Evolutionary conservation across 2,797 vertebrate genomes (phyloP).

Genomic region (Poeciliopsis presidionis): DNA sequence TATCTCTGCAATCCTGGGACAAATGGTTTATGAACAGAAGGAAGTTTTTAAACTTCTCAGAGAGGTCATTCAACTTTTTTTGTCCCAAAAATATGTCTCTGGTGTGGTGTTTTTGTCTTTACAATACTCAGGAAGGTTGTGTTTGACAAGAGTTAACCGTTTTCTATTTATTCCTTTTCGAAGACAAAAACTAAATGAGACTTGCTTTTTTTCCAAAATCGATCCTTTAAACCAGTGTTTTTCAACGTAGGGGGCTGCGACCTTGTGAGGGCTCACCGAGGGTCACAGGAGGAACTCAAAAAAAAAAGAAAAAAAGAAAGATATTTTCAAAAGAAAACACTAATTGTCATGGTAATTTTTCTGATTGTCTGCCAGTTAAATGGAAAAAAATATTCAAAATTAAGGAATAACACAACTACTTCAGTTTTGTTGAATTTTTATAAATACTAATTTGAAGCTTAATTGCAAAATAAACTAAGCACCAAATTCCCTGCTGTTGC

Average conservation of each 20-base stretch:
- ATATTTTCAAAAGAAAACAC: too few relatives aligned
- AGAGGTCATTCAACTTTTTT: constrained; percentile 28
- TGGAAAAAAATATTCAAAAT: not conserved
- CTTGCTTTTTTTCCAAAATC: constrained; percentile 12
- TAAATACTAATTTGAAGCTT: not conserved
- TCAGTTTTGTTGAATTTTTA: not conserved
- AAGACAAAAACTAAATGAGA: constrained; percentile 11
- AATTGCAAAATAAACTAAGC: constrained; percentile 10
- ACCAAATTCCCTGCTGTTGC: constrained; percentile 7
- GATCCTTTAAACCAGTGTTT: constrained; percentile 26
- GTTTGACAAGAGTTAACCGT: constrained; percentile 5
- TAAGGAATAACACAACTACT: not conserved
- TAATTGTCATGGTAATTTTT: too few relatives aligned
- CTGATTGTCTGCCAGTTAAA: too few relatives aligned
- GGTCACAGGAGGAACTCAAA: too few relatives aligned
- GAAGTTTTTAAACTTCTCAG: constrained; percentile 41
- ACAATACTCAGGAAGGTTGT: not conserved
- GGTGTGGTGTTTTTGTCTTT: not conserved
- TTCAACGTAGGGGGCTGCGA: too few relatives aligned
- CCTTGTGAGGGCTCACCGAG: too few relatives aligned
- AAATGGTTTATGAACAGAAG: constrained; percentile 39
- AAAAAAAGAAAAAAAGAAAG: too few relatives aligned
- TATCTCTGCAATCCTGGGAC: constrained; percentile 38
- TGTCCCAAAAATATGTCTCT: constrained; percentile 4
- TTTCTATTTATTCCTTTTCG: not conserved